phyloP scores from a whole-genome alignment of 2,888 invertebrate species.

The Thereva nobilitata region DNA sequence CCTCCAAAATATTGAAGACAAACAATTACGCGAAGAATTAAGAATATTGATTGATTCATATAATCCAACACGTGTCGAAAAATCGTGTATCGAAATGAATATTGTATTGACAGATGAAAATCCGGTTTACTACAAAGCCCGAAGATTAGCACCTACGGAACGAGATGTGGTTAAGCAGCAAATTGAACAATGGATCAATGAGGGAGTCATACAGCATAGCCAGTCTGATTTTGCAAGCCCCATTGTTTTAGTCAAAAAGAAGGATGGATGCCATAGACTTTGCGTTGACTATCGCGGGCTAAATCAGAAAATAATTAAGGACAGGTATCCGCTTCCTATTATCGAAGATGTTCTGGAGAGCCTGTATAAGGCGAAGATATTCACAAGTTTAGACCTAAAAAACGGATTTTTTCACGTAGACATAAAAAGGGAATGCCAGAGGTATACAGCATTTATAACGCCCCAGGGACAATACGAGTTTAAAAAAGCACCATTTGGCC shows the following conservation, averaged over 20 bases:
- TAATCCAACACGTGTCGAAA: not conserved
- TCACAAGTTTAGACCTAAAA: conserved; percentile 48
- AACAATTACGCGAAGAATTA: no score
- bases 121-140: conserved; percentile 45
- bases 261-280: conserved; percentile 34
- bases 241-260: conserved; percentile 44
- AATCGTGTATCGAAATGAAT: conserved; percentile 31
- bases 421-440: conserved; percentile 3
- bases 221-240: conserved; percentile 47
- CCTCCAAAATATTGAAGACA: no score
- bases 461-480: conserved; percentile 18
- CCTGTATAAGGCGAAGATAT: conserved; percentile 45
- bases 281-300: conserved; percentile 54
- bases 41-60: not conserved
- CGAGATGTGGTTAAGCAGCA: conserved; percentile 46
- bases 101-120: conserved; percentile 48
- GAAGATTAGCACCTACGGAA: conserved; percentile 45
- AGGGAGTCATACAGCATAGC: conserved; percentile 48
- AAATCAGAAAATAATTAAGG: conserved; percentile 51
- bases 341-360: conserved; percentile 52
- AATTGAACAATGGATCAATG: conserved; percentile 47
- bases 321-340: conserved; percentile 51
- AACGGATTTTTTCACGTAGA: conserved; percentile 51
- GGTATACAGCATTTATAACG: conserved; percentile 12
- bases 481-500: conserved; percentile 49